Evolutionary conservation across 2,113 vertebrate species (phyloP), one percentile per base, ranked within the genome.

Genomic region (Hypanus sabinus): DNA sequence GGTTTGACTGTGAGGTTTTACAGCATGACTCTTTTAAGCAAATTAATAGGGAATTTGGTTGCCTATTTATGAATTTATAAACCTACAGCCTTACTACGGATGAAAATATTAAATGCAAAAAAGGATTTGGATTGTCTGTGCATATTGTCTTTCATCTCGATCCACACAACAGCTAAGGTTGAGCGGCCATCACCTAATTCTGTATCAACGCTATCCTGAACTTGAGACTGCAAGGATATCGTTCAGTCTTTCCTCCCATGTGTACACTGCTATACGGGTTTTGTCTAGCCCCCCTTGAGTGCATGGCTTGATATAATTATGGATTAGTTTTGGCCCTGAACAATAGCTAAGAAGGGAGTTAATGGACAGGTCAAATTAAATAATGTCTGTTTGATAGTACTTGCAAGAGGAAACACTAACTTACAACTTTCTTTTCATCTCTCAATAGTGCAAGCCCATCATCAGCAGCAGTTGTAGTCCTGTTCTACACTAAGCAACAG

Each of bases 381-480:
- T 46, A 46, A 46, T 46, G 20, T 24, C 80, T 55, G 80, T 38
- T 55, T 83, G 38, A 24, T 18, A 60, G 46, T 57, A 24, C 60
- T 65, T 90, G 65, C 9, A n/a, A n/a, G 46, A 90, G 60, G 62
- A 65, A 90, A 65, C 14, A 20, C 65, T 57, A 38, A 93, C 10
- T 27, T 71, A 4, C 36, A 73, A 75, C 11, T 73, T 96, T 94
- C 95, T 88, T 94, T 91, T 81, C 83, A 95, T 94, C n/a, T 70
- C 94, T 94, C 96, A 96, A 94, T 97, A 99, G 98, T 99, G 96
- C 99, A 99, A 97, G 96, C 98, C 97, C 98, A 99, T 96, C 99
- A 99, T 97, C 99, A 99, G 97, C 99, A 99, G 97, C 98, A 99
- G 97, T 97, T 99, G 97, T 99, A 99, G 97, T 96, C 96, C 96